Conservation (phyloP, 2,888 invertebrate genomes). For the Apocheima hispidaria region DNA sequence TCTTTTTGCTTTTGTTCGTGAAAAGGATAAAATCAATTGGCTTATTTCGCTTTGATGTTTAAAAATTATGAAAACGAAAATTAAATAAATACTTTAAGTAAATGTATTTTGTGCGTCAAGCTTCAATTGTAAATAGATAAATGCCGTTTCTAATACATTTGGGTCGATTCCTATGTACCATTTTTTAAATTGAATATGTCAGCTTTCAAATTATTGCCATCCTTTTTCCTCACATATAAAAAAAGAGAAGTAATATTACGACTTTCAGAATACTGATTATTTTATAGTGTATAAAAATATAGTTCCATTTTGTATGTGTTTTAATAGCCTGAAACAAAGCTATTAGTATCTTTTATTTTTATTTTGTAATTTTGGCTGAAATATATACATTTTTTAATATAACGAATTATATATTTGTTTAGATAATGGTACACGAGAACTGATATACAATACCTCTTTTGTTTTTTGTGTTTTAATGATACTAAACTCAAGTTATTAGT, state of each 20-base stretch:
- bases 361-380: too few species aligned
- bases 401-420: neutral
- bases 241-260: neutral
- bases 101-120: slow-evolving; percentile 69
- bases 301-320: too few species aligned
- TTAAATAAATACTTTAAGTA: slow-evolving; percentile 52
- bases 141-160: slow-evolving; percentile 56
- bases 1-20: slow-evolving; percentile 33
- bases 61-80: slow-evolving; percentile 47
- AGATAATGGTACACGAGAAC: neutral
- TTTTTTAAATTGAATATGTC: neutral
- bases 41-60: slow-evolving; percentile 62
- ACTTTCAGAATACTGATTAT: neutral
- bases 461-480: slow-evolving; percentile 53
- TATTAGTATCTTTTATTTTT: neutral
- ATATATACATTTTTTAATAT: too few species aligned
- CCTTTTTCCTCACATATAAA: neutral
- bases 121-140: slow-evolving; percentile 74
- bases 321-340: too few species aligned
- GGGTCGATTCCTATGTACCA: neutral
- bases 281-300: too few species aligned
- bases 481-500: slow-evolving; percentile 42
- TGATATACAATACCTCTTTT: slow-evolving; percentile 22
- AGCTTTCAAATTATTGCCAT: neutral
- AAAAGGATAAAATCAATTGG: slow-evolving; percentile 34